Base-by-base conservation (phyloP, 2,888 invertebrate genomes). In the Chymomyza caudatula region DNA sequence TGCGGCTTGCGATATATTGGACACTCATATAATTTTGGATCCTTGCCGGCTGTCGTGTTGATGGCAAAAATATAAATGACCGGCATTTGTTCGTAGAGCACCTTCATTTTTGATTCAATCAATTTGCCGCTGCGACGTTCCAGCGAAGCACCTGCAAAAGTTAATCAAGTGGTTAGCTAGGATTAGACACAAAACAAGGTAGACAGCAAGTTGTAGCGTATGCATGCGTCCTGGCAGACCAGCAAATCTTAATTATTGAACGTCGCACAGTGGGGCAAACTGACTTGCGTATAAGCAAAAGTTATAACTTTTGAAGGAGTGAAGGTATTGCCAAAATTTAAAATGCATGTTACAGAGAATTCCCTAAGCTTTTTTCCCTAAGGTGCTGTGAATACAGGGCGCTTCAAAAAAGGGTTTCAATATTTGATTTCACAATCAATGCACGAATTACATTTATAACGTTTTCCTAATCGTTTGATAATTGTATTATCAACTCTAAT, bases 1-100 rank as follows among this genome's bases (percentile, higher is more conserved):
- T 96, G 96, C 0, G 98, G 98, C 88, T 98, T 98, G 79, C 98
- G 93, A 90, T 98, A 98, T 75, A 98, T 98, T 0, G 98, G 98
- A 87, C 98, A 98, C 89, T 98, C 98, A 90, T 98, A 98, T 6
- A 97, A 91, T 78, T 95, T 94, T 0, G 96, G 96, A 90, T 97
- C 96, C 90, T 97, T 97, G 13, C 97, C 97, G 17, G 97, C 95
- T 4, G 97, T 97, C 1, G 97, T 97, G 90, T 97, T 97, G 81
- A 97, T 97, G 1, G 98, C 97, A 87, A 96, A 98, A 79, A 98
- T 97, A 89, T 98, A 98, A 80, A 98, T 96, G 4, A 98, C 96
- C 0, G 98, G 98, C 96, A 98, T 96, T 88, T 96, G 96, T 88
- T 98, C 98, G 89, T 97, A 98, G 4, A 98, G 92, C 4, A 96